phyloP scores from a whole-genome alignment of 2,797 vertebrate species.

The Sebastes itinus region DNA sequence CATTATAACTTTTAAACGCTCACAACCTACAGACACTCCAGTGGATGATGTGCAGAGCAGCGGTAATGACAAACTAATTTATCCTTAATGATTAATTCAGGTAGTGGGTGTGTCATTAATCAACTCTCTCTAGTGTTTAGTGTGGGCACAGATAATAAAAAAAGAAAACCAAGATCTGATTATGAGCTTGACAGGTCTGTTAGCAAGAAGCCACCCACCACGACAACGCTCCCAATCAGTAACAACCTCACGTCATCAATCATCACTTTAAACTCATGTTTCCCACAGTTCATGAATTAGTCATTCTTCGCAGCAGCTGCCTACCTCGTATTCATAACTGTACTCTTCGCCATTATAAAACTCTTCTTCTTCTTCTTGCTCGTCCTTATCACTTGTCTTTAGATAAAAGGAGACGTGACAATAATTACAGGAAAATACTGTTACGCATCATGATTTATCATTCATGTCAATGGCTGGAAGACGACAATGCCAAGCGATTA shows the following conservation, averaged over 20 bases:
- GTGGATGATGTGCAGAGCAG: slow-evolving; percentile 1
- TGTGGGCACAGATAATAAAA: slow-evolving; percentile 42
- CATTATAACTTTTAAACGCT: slow-evolving; percentile 20
- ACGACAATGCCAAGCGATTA: slow-evolving; percentile 31
- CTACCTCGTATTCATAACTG: slow-evolving; percentile 79
- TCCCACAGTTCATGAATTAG: slow-evolving; percentile 31
- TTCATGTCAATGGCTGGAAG: background rate
- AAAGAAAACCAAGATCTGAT: background rate
- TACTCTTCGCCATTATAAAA: slow-evolving; percentile 66
- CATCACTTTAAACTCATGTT: slow-evolving; percentile 32
- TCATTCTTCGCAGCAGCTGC: slow-evolving; percentile 30
- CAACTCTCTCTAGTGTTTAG: slow-evolving; percentile 29
- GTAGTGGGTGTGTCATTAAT: slow-evolving; percentile 74
- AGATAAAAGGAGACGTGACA: slow-evolving; percentile 26
- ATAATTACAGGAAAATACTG: slow-evolving; percentile 13
- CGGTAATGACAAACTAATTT: slow-evolving; percentile 44
- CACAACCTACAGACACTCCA: background rate
- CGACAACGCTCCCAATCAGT: slow-evolving; percentile 1
- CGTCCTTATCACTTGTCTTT: slow-evolving; percentile 61
- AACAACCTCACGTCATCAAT: slow-evolving; percentile 29
- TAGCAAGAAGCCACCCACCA: slow-evolving; percentile 38
- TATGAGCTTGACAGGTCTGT: slow-evolving; percentile 50
- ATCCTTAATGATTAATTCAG: slow-evolving; percentile 55
- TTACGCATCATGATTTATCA: background rate
- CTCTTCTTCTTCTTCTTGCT: slow-evolving; percentile 57